A percentile compares a stretch with the other conserved stretches of the same genome.
Conservation (phyloP, 2,888 invertebrate genomes). For the Leptarthrus brevirostris region DNA sequence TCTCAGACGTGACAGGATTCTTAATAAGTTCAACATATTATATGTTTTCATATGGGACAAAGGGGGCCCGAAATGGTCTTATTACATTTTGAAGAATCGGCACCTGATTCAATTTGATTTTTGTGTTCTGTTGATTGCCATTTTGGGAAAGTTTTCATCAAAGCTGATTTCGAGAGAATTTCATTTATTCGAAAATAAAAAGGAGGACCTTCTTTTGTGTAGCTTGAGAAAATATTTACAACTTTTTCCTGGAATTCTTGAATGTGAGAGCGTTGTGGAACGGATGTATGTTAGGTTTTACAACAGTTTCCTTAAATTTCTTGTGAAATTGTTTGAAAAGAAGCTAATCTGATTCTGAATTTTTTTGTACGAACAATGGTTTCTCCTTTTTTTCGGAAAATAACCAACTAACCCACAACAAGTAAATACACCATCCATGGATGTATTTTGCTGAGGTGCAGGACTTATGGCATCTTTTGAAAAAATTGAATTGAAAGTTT, state of each 20-base stretch:
- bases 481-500: neutral
- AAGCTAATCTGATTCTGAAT: too few species aligned
- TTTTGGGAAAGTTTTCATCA: neutral
- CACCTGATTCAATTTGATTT: conserved; percentile 46
- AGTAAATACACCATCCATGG: too few species aligned
- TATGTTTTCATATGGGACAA: conserved; percentile 20
- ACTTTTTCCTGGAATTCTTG: too few species aligned
- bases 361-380: too few species aligned
- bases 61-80: conserved; percentile 1
- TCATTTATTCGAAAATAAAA: neutral
- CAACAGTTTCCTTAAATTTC: too few species aligned
- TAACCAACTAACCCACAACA: too few species aligned
- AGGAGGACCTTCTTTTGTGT: neutral
- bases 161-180: neutral
- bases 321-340: too few species aligned
- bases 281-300: too few species aligned
- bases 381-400: too few species aligned
- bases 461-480: too few species aligned
- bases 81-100: conserved; percentile 35
- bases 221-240: neutral
- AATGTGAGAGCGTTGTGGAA: neutral
- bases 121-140: conserved; percentile 28
- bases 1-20: conserved; percentile 36
- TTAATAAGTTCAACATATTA: conserved; percentile 20
- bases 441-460: too few species aligned